phyloP scores from a whole-genome alignment of 2,797 vertebrate species.

The Psittacula derbiana region DNA sequence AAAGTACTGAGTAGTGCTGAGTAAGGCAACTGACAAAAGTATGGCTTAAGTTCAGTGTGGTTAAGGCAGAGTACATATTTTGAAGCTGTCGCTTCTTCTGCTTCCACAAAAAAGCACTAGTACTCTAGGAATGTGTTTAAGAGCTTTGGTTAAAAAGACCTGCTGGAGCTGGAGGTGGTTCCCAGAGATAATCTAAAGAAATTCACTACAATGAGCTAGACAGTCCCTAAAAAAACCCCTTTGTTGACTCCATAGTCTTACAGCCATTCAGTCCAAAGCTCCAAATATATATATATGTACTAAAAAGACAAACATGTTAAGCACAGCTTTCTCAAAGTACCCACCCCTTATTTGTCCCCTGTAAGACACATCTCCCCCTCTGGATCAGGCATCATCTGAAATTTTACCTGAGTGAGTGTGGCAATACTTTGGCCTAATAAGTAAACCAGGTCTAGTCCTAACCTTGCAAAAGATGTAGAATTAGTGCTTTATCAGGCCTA shows the following conservation, averaged over 20 bases:
- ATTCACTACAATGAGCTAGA: background rate
- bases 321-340: background rate
- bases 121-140: background rate
- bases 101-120: background rate
- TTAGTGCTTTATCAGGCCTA: background rate
- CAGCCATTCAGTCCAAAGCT: background rate
- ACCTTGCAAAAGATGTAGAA: background rate
- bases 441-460: background rate
- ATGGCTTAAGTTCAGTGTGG: background rate
- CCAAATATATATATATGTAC: background rate
- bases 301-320: background rate
- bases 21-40: background rate
- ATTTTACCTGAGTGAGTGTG: background rate
- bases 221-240: background rate
- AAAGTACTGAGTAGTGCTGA: background rate
- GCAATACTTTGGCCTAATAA: background rate
- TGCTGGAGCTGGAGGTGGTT: background rate
- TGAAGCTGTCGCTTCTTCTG: background rate
- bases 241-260: background rate
- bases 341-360: background rate
- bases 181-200: background rate
- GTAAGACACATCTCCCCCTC: background rate
- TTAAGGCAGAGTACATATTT: slow-evolving; percentile 11
- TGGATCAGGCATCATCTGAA: background rate
- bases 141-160: background rate